Base-by-base conservation (phyloP, 1,140 invertebrate species). In the Drosophila pachea region DNA sequence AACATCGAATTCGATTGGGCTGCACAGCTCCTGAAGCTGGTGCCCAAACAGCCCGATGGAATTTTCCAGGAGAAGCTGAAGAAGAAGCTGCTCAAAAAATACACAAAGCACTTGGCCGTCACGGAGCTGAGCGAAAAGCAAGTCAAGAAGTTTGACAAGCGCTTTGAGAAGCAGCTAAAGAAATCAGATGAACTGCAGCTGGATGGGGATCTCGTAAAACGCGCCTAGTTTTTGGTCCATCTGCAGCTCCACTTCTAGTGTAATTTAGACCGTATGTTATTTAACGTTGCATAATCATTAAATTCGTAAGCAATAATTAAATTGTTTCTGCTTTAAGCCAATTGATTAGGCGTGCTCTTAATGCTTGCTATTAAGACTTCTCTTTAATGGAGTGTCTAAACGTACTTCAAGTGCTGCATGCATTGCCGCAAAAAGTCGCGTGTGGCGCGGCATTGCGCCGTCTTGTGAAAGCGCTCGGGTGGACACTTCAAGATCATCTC, bases 41-140 rank as follows among this genome's bases (percentile, higher is more conserved):
- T 78, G n/a, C 9, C 45, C 33, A 87, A 77, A 72, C 73, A 88
- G 38, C 22, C 54, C 0, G 78, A 87, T 7, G 88, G 86, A 31
- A 87, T 89, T 22, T 67, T 78, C 4, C 31, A 81, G 29, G 90
- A 91, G 50, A 92, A 91, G 62, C 86, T 91, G 0, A 89, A 74
- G 29, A 92, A 91, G 67, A 92, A 92, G 75, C 87, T 92, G 58
- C 78, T 87, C 3, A 92, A 92, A 72, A 91, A 92, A 77, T 91
- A 92, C 74, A 90, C 90, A 64, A 91, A 91, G 33, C 76, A 87
- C 38, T 9, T 87, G 11, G 56, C 68, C 3, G 31, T 69, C 2
- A 66, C 68, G 5, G 75, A 83, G 7, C 54, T 88, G 0, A 86
- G 12, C 16, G 86, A 86, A n/a, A 88, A 89, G 53, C 74, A 88